phyloP scores from a whole-genome alignment of 2,113 vertebrate species.

The Phaethornis superciliosus region DNA sequence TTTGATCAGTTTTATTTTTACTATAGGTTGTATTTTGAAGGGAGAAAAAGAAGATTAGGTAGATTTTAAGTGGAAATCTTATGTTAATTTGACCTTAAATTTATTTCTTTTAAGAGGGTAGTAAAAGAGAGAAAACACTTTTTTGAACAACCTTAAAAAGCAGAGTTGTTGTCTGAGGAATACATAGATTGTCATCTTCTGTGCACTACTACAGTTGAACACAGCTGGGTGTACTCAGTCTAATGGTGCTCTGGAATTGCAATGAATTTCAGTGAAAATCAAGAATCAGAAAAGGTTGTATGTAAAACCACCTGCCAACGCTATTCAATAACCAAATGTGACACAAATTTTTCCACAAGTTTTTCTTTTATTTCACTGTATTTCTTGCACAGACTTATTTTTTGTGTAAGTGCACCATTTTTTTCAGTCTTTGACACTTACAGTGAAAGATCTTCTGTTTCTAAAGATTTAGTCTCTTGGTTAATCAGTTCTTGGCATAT shows the following conservation, averaged over 20 bases:
- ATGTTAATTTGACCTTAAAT: not conserved
- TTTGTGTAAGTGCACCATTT: not conserved
- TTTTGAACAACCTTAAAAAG: not conserved
- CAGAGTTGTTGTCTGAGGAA: not conserved
- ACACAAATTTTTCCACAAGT: not conserved
- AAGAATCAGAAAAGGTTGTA: not conserved
- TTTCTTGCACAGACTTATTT: not conserved
- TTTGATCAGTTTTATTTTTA: not conserved
- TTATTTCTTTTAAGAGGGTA: not conserved
- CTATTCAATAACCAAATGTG: not conserved
- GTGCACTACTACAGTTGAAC: not conserved
- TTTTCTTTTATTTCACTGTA: not conserved
- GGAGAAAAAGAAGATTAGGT: not conserved
- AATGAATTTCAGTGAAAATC: not conserved
- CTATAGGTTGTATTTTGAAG: not conserved
- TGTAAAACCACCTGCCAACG: not conserved
- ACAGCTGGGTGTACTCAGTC: not conserved
- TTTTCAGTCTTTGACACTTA: not conserved
- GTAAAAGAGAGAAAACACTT: not conserved
- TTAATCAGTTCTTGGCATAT: not conserved
- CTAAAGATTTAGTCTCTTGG: not conserved
- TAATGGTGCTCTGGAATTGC: not conserved
- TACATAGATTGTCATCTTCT: not conserved
- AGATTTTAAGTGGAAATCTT: not conserved
- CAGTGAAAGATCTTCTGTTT: not conserved